Evolutionary conservation across 2,888 invertebrate species (phyloP).

Genomic region (Automeris io): DNA sequence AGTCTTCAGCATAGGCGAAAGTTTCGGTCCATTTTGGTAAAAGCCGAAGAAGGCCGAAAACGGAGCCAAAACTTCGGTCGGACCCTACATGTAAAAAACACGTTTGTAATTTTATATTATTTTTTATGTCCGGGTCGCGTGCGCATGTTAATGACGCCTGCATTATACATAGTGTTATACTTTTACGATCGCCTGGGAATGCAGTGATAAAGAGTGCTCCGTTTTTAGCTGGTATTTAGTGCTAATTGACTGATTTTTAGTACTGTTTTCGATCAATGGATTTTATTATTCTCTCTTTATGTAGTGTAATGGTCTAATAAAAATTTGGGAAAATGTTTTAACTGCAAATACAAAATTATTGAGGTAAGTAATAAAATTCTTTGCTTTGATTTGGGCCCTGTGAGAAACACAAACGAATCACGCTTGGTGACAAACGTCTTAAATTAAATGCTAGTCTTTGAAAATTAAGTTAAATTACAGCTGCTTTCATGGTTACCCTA

Average conservation of each 20-base stretch:
- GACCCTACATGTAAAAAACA: too few relatives aligned
- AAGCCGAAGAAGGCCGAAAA: too few relatives aligned
- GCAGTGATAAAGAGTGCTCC: constrained; percentile 44
- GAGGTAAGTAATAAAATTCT: too few relatives aligned
- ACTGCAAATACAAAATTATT: too few relatives aligned
- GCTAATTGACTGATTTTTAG: constrained; percentile 55
- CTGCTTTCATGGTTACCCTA: too few relatives aligned
- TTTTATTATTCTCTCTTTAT: constrained; percentile 3
- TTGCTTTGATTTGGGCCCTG: too few relatives aligned
- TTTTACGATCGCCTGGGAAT: constrained; percentile 21
- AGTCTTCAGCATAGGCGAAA: neutral
- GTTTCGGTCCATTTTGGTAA: too few relatives aligned
- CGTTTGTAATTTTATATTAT: constrained; percentile 5
- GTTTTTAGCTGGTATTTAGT: constrained; percentile 53
- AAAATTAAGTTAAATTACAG: too few relatives aligned
- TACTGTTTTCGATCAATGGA: constrained; percentile 7
- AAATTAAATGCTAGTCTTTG: too few relatives aligned
- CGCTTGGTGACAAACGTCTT: too few relatives aligned
- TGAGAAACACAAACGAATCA: too few relatives aligned
- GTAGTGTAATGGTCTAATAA: constrained; percentile 13
- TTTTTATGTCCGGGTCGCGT: constrained; percentile 39
- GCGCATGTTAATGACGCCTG: constrained; percentile 50
- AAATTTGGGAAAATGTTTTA: too few relatives aligned
- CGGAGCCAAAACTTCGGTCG: neutral
- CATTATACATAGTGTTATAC: constrained; percentile 36